phyloP scores from a whole-genome alignment of 2,113 vertebrate species.

The Proteles cristata region DNA sequence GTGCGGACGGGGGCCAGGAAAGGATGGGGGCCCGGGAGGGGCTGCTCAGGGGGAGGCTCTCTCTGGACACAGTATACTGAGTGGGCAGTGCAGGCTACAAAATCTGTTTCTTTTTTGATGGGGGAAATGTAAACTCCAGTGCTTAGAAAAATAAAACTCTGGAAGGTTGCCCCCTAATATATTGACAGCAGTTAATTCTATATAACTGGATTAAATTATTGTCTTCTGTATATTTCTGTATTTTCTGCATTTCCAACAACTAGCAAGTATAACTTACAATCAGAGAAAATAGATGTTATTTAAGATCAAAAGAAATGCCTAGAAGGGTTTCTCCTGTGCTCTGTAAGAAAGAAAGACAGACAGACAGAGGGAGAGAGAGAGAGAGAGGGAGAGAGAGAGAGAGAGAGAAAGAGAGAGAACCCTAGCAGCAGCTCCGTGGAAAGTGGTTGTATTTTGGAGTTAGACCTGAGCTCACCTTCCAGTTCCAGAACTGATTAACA shows the following conservation, averaged over 20 bases:
- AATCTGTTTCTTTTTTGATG: neutral
- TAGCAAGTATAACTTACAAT: constrained; percentile 1
- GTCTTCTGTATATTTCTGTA: constrained; percentile 22
- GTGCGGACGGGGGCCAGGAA: neutral
- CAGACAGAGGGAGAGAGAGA: neutral
- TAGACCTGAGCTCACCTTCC: neutral
- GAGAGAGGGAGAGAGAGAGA: neutral
- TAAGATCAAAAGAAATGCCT: neutral
- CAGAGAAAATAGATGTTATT: constrained; percentile 44
- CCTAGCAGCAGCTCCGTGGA: neutral
- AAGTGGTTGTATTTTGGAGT: neutral
- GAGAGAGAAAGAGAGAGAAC: neutral
- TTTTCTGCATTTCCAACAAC: constrained; percentile 43
- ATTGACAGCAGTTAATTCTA: neutral
- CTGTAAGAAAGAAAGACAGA: neutral
- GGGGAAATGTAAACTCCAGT: neutral
- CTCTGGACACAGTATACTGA: accelerated
- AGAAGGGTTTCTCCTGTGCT: constrained; percentile 19
- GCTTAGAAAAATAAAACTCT: neutral
- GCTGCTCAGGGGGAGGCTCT: neutral
- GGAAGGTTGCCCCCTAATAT: neutral
- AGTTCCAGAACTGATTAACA: neutral
- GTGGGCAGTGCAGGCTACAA: neutral
- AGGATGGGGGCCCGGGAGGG: neutral
- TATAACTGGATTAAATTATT: neutral